These are phyloP conservation scores for Dorcus hopei DNA, from an alignment of 2,888 invertebrate genomes.

Conservation along the genomic window DNA sequence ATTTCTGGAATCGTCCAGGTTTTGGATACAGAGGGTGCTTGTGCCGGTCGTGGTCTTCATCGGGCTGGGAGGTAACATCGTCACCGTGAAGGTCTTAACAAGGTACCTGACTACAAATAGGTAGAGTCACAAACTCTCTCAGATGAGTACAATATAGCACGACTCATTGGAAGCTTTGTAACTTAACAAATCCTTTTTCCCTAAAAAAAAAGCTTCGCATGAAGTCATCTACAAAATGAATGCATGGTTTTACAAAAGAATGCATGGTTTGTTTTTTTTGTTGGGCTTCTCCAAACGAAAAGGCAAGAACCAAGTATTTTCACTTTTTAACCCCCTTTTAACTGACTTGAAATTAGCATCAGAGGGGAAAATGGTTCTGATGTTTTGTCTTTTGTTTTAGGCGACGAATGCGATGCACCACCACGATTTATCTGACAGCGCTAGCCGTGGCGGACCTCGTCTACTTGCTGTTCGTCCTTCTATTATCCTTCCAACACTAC, in stretches of 20 bases:
- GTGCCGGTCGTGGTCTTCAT: slow-evolving; percentile 63
- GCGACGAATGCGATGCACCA: slow-evolving; percentile 70
- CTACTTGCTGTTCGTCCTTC: slow-evolving; percentile 63
- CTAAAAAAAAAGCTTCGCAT: too few relatives aligned
- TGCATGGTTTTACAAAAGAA: too few relatives aligned
- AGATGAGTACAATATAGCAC: too few relatives aligned
- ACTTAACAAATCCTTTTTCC: too few relatives aligned
- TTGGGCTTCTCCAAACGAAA: too few relatives aligned
- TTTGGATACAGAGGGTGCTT: slow-evolving; percentile 60
- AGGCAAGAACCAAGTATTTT: too few relatives aligned
- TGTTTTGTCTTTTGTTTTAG: slow-evolving; percentile 34
- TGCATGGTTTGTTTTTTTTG: too few relatives aligned
- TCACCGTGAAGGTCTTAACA: slow-evolving; percentile 56
- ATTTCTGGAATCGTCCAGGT: slow-evolving; percentile 48
- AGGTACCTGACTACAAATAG: slow-evolving; percentile 43
- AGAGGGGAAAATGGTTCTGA: neutral
- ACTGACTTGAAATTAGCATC: neutral
- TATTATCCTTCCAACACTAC: slow-evolving; percentile 62
- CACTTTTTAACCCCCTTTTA: neutral
- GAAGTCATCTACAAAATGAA: too few relatives aligned
- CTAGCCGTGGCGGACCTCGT: slow-evolving; percentile 69
- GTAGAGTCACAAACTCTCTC: neutral
- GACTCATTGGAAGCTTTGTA: too few relatives aligned
- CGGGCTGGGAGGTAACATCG: slow-evolving; percentile 66
- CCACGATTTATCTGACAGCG: slow-evolving; percentile 71